Evolutionary conservation across 1,140 invertebrate genomes (phyloP), one percentile per base, ranked within the genome.

Genomic region (Bombus terrestris): DNA sequence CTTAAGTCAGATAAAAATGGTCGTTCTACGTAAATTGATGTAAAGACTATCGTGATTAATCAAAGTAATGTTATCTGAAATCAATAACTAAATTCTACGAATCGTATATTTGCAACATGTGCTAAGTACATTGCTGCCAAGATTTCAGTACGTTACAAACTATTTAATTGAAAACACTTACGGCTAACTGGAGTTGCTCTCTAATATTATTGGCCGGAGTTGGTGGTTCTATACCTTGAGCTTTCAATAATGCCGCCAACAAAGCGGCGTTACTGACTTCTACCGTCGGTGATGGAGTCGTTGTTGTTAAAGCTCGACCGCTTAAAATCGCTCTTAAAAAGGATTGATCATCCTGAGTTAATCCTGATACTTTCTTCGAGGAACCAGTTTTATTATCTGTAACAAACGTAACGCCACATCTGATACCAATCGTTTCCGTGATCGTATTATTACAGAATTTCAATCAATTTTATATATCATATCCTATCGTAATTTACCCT

Each of bases 171-270:
- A 41, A 2, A 66, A 37, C 71, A 96, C 96, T 96, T 94, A 97
- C 96, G 88, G 95, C 95, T 81, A 96, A 93, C 92, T 95, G 95
- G 74, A 97, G 93, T 94, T 96, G 96, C 87, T 96, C 95, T 69
- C 88, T 94, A 75, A 95, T 86, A 4, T 91, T 86, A 71, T 93
- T 96, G 90, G 92, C 95, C 86, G 97, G 96, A 66, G 96, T 97
- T 9, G 96, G 95, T 4, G 97, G 97, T 88, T 96, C 96, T 89
- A 97, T 96, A 32, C 97, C 97, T 92, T 96, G 96, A 90, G 96
- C 96, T 92, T 97, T 97, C 62, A 97, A 93, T 80, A 97, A 91
- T 5, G 96, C 96, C 13, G 97, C 97, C n/a, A 97, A 93, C 43
- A 97, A 93, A 43, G 96, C 97, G 72, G 97, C 97, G 88, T 97